Base-by-base conservation (phyloP, 2,113 vertebrate species). In the Brienomyrus brachyistius region DNA sequence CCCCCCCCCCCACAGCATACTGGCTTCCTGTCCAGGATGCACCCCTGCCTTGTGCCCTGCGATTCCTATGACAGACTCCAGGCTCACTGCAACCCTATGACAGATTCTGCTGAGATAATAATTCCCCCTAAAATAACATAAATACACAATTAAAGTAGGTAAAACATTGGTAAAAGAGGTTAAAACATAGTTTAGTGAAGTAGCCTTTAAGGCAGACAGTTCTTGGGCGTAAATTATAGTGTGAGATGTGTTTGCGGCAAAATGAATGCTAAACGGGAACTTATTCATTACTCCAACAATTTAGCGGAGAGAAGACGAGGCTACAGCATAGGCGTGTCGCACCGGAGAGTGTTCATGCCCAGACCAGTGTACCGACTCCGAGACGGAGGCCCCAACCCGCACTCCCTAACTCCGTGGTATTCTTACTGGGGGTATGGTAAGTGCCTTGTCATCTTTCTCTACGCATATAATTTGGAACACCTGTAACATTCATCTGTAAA, bases 241-340 rank as follows among this genome's bases (percentile, higher is more conserved):
- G 66, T 70, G 27, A 70, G 66, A 70, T n/a, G 23, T 70, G 23
- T 74, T 10, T 27, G 27, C 10, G 2, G 21, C 7, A 23, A 59
- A 59, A 74, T 5, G 13, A 35, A 35, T 35, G 66, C 66, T 74
- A 74, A 74, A 74, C 5, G 31, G 66, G 10, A 15, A 74, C 5
- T 74, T 74, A 31, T 27, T 70, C 4, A 70, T 74, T 35, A 74
- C 13, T 74, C 27, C 35, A 23, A 40, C 35, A 21, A 45, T 0
- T 0, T 51, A 92, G 51, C 92, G 47, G 90, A 91, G 93, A 94
- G 91, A 83, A 91, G 89, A 91, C 88, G 90, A 83, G 62, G 43
- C 88, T 54, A 89, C 0, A 1, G 45, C 3, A 56, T 70, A 40
- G 87, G 90, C 0, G 84, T 83, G 40, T 48, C 50, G 91, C 90